These are phyloP conservation scores for Gavia stellata DNA, from an alignment of 2,113 vertebrate genomes.

Conservation along the genomic window DNA sequence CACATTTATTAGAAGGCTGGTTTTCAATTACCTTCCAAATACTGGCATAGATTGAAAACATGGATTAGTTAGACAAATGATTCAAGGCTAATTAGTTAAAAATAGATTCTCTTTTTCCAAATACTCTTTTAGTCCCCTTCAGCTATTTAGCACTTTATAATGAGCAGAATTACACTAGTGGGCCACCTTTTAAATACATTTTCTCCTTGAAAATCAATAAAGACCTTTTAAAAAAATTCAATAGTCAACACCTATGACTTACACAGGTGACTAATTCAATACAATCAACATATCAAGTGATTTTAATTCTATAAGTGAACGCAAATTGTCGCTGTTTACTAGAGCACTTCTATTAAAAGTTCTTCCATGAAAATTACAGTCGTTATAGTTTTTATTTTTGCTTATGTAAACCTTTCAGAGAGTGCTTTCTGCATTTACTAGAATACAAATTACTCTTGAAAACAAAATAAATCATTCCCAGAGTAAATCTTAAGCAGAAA, in stretches of 20 bases:
- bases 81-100: constrained; percentile 66
- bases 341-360: constrained; percentile 47
- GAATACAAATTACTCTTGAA: constrained; percentile 49
- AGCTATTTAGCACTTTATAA: constrained; percentile 66
- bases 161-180: constrained; percentile 48
- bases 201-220: constrained; percentile 68
- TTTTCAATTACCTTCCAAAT: constrained; percentile 55
- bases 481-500: constrained; percentile 21
- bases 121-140: constrained; percentile 52
- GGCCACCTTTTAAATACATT: constrained; percentile 42
- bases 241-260: constrained; percentile 60
- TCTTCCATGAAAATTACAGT: constrained; percentile 54
- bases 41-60: constrained; percentile 27
- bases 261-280: constrained; percentile 58
- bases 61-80: constrained; percentile 32
- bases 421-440: constrained; percentile 41
- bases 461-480: constrained; percentile 45
- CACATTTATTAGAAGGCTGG: background rate
- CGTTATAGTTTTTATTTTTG: constrained; percentile 56
- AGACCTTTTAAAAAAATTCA: constrained; percentile 55
- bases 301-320: constrained; percentile 57
- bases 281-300: constrained; percentile 36
- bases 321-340: constrained; percentile 46
- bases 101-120: constrained; percentile 58
- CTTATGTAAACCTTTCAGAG: constrained; percentile 37